Evolutionary conservation across 2,113 vertebrate genomes (phyloP), one percentile per base, ranked within the genome.

Genomic region (Oreotrochilus melanogaster): DNA sequence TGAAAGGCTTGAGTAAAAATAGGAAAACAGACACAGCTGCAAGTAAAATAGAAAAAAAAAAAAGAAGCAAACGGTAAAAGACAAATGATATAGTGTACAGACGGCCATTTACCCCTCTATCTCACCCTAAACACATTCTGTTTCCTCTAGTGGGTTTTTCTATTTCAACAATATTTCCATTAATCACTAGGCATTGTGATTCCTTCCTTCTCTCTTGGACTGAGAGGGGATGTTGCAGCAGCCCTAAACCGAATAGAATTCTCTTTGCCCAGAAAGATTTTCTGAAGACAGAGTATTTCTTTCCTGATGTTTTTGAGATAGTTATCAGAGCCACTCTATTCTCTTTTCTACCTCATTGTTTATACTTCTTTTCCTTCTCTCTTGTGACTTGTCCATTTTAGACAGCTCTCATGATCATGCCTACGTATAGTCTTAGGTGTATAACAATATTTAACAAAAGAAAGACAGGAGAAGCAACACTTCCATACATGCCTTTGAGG

Each of bases 1-100:
- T 90, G 72, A 83, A 88, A 83, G 10, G 22, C 92, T 88, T 76
- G 72, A 88, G 53, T 90, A 96, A 96, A 97, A 96, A 95, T 90
- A 96, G 91, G 70, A 69, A 73, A 89, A 79, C 88, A 79, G 81
- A 78, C 75, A 82, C 94, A 94, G 93, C 82, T 96, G 82, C 82
- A 86, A 95, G 43, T 56, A 70, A 70, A 94, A 86, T 57, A 66
- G 24, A 48, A 23, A 50, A 23, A 50, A 12, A 91, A 39, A 51
- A 64, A 75, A 54, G 3, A 35, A 56, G 27, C 9, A 78, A 92
- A 88, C 21, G 67, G 27, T 66, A 67, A 75, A 79, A 79, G 62
- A 66, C 42, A 95, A 95, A 70, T 73, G 10, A 64, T 7, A 2
- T 66, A 48, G 84, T 22, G 27, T 57, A 51, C 13, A 80, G 79